These are phyloP conservation scores for Pan troglodytes DNA, from an alignment of 2,113 vertebrate genomes.

Conservation along the genomic window DNA sequence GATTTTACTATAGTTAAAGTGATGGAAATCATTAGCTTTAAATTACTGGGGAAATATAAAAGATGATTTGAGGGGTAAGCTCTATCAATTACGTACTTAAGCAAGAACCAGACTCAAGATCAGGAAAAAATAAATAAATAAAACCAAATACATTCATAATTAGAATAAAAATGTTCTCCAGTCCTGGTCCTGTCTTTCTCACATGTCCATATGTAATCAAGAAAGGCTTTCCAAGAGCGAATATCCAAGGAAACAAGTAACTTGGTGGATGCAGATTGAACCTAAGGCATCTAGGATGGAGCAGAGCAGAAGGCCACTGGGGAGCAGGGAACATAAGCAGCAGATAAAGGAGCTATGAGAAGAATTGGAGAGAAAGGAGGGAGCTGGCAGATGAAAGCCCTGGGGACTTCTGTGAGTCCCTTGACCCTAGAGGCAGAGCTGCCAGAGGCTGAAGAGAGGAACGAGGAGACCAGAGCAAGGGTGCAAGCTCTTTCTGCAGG, in stretches of 20 bases:
- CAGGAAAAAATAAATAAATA: background rate
- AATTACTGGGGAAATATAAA: background rate
- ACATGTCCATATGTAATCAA: background rate
- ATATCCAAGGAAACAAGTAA: background rate
- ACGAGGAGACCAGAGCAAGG: background rate
- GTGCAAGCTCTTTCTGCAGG: background rate
- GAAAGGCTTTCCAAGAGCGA: background rate
- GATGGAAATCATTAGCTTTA: background rate
- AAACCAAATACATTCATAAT: background rate
- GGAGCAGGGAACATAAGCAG: background rate
- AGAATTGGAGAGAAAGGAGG: background rate
- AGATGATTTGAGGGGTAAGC: background rate
- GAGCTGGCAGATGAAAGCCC: background rate
- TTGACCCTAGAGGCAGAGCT: background rate
- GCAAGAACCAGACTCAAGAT: constrained; percentile 28
- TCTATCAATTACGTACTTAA: background rate
- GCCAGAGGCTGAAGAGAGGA: background rate
- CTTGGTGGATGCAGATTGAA: background rate
- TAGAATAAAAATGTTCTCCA: background rate
- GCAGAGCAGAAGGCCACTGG: background rate
- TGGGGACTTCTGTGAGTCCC: background rate
- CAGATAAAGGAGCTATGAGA: background rate
- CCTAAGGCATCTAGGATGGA: background rate
- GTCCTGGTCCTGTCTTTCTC: background rate
- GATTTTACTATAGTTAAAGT: background rate